Conservation (phyloP, 2,888 invertebrate genomes). For the Eueremaeus valkanovi region DNA sequence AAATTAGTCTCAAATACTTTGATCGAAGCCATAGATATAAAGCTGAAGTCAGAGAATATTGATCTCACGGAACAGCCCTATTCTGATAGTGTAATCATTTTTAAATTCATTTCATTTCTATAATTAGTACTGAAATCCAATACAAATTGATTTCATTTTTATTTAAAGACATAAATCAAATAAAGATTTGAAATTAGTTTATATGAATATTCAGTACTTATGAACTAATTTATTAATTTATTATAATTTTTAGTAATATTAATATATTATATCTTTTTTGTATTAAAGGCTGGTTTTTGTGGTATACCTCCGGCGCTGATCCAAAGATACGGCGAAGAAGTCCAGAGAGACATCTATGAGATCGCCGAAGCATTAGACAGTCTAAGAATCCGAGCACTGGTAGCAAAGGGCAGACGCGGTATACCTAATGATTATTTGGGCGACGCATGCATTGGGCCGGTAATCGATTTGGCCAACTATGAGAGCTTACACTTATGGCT, state of each 20-base stretch:
- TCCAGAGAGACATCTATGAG: constrained; percentile 50
- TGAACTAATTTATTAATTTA: too few species aligned
- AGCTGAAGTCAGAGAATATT: constrained; percentile 52
- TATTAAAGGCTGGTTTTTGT: constrained; percentile 52
- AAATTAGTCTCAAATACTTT: constrained; percentile 43
- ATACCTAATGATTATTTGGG: constrained; percentile 52
- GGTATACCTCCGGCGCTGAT: constrained; percentile 53
- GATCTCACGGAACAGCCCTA: constrained; percentile 52
- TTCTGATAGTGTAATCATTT: constrained; percentile 49
- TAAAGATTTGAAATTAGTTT: neutral
- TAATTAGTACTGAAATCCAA: too few species aligned
- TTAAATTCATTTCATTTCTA: neutral
- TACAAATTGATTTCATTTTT: too few species aligned
- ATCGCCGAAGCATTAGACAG: constrained; percentile 52
- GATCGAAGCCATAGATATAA: constrained; percentile 48
- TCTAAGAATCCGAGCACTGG: constrained; percentile 50
- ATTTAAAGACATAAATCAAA: neutral
- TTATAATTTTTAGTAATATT: too few species aligned
- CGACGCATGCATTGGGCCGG: constrained; percentile 50
- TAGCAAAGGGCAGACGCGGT: constrained; percentile 49
- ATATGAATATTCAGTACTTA: neutral
- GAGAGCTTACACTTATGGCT: constrained; percentile 52
- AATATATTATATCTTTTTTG: constrained; percentile 39
- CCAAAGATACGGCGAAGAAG: constrained; percentile 53
- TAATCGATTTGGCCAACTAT: constrained; percentile 51